These are phyloP conservation scores for Mycalesis mineus DNA, from an alignment of 2,888 invertebrate genomes.

Conservation along the genomic window DNA sequence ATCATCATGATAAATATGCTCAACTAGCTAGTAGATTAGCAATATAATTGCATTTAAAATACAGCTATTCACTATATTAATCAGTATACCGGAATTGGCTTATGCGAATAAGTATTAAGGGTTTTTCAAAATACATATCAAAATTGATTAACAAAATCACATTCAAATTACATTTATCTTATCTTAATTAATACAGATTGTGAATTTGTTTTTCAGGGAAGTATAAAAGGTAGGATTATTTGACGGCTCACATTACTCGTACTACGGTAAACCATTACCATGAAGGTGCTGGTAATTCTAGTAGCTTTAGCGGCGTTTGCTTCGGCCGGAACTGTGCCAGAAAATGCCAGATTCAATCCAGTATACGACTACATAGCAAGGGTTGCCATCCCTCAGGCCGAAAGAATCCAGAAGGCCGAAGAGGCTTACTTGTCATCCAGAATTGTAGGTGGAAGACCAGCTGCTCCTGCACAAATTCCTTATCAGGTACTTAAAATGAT, in stretches of 20 bases:
- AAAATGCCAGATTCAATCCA: constrained; percentile 23
- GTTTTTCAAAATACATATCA: background rate
- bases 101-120: background rate
- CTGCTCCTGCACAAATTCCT: constrained; percentile 41
- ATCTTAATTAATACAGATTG: constrained; percentile 8
- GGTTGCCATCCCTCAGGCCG: constrained; percentile 43
- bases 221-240: constrained; percentile 1
- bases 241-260: background rate
- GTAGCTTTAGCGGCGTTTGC: constrained; percentile 10
- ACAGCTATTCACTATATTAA: background rate
- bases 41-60: background rate
- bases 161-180: background rate
- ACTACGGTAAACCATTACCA: constrained; percentile 9
- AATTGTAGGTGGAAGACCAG: constrained; percentile 46
- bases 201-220: background rate
- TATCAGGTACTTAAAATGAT: too few species aligned
- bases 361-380: constrained; percentile 44
- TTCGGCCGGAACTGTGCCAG: constrained; percentile 7
- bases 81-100: too few species aligned
- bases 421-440: constrained; percentile 39
- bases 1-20: too few species aligned
- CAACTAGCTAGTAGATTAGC: too few species aligned
- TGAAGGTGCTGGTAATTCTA: constrained; percentile 13
- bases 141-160: background rate
- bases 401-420: constrained; percentile 43